Base-by-base conservation (phyloP, 1,140 invertebrate genomes). In the Phortica variegata region DNA sequence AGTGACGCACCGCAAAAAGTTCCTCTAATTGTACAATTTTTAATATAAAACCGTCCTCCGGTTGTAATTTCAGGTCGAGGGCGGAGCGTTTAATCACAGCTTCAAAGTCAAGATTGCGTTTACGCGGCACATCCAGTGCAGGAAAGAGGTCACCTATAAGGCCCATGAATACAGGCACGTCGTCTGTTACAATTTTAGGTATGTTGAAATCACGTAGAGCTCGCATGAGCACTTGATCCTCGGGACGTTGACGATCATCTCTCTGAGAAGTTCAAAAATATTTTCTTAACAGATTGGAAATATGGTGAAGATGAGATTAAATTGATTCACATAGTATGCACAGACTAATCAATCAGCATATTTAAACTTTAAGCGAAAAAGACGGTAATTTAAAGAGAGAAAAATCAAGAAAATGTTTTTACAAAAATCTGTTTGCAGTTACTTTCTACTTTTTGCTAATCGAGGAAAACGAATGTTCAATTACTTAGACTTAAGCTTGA, bases 121-220 rank as follows among this genome's bases (percentile, higher is more conserved):
- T 89, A 46, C 92, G 80, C 1, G 92, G 91, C 6, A 95, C 90
- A 76, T 95, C 90, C 2, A 96, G 77, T 1, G 90, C 86, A 0
- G 92, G 92, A 77, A 95, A 95, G 29, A 95, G 77, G 75, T 95
- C 92, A 4, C 89, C 89, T 54, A 90, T 94, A 12, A 96, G 81
- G 37, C 92, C 91, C 89, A 95, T 90, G 70, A 95, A 95, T 1
- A 96, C 86, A 0, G 90, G 85, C 45, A 87, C 82, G 73, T 95
- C 92, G 70, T 95, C 92, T 0, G 90, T 90, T 5, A 95, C 86
- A 54, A 95, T 95, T 80, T 95, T 95, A 0, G 91, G 92, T 42
- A 92, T 87, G 65, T 96, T 95, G 75, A 95, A 95, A 79, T 95
- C 92, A 78, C 93, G 77, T 42, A 96, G 73, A 6, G 93, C 92